A percentile compares a stretch with the other conserved stretches of the same genome.
Evolutionary conservation across 2,113 vertebrate genomes (phyloP).

Genomic region (Oncorhynchus gorbuscha): DNA sequence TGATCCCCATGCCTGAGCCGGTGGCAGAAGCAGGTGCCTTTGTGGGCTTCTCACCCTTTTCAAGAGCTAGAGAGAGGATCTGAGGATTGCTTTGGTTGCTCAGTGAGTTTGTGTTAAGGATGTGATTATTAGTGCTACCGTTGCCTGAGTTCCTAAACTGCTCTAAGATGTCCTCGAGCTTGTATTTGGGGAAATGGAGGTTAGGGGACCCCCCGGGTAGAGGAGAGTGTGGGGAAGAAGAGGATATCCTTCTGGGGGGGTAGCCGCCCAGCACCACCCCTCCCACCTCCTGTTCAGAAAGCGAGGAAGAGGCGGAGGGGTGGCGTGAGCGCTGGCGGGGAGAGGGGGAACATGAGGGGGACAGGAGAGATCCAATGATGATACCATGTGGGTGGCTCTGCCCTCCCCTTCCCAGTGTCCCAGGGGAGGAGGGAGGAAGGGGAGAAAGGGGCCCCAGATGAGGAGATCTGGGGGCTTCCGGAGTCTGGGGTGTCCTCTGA

Average conservation of each 20-base stretch:
- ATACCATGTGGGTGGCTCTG: constrained; percentile 47
- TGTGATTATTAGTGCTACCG: constrained; percentile 68
- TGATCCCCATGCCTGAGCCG: constrained; percentile 60
- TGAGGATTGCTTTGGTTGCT: constrained; percentile 76
- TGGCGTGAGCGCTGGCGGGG: constrained; percentile 71
- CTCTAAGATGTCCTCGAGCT: constrained; percentile 77
- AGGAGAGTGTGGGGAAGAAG: constrained; percentile 62
- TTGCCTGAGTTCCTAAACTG: constrained; percentile 77
- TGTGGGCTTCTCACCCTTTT: constrained; percentile 34
- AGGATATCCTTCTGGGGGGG: constrained; percentile 61
- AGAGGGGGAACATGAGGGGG: constrained; percentile 39
- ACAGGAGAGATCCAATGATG: constrained; percentile 51
- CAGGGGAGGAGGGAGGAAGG: constrained; percentile 55
- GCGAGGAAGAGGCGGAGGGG: constrained; percentile 71
- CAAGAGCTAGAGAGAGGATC: constrained; percentile 38
- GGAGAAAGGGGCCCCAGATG: constrained; percentile 49
- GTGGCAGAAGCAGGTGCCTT: constrained; percentile 54
- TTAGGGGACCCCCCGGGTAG: constrained; percentile 59
- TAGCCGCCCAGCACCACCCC: constrained; percentile 40
- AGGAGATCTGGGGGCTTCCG: constrained; percentile 64
- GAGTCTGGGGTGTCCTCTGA: constrained; percentile 66
- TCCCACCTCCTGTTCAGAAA: constrained; percentile 67
- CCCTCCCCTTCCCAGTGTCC: constrained; percentile 40
- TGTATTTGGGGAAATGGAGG: constrained; percentile 64
- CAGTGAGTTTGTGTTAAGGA: constrained; percentile 48